phyloP scores from a whole-genome alignment of 2,113 vertebrate genomes.

The Zosterops hypoxanthus region DNA sequence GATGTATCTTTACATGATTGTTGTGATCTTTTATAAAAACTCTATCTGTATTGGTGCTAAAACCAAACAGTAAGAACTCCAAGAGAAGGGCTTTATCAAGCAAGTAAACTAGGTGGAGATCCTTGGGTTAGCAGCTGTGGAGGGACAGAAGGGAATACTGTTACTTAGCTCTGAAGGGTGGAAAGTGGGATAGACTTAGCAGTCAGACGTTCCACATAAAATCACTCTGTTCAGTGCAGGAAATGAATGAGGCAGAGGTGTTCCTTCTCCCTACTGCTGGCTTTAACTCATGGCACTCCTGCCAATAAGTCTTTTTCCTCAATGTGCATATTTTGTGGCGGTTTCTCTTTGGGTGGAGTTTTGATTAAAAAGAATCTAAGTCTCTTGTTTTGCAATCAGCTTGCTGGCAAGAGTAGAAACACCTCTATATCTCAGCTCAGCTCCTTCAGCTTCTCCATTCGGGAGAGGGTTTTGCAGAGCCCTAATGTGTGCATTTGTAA shows the following conservation, averaged over 20 bases:
- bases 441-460: neutral
- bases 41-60: neutral
- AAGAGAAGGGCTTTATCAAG: neutral
- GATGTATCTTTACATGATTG: neutral
- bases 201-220: neutral
- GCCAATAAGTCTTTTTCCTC: neutral
- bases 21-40: neutral
- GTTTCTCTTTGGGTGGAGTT: neutral
- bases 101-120: neutral
- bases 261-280: constrained; percentile 21
- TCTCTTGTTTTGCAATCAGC: neutral
- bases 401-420: neutral
- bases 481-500: neutral
- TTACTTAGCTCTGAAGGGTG: neutral
- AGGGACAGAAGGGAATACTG: neutral
- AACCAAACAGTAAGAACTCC: neutral
- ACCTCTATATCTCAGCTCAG: neutral
- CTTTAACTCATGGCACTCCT: neutral
- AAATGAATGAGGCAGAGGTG: constrained; percentile 1
- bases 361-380: neutral
- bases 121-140: neutral
- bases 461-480: neutral
- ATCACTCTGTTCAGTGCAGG: neutral
- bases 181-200: neutral
- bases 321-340: neutral